Evolutionary conservation across 2,888 invertebrate species (phyloP).

Genomic region (Osmoderma eremita): DNA sequence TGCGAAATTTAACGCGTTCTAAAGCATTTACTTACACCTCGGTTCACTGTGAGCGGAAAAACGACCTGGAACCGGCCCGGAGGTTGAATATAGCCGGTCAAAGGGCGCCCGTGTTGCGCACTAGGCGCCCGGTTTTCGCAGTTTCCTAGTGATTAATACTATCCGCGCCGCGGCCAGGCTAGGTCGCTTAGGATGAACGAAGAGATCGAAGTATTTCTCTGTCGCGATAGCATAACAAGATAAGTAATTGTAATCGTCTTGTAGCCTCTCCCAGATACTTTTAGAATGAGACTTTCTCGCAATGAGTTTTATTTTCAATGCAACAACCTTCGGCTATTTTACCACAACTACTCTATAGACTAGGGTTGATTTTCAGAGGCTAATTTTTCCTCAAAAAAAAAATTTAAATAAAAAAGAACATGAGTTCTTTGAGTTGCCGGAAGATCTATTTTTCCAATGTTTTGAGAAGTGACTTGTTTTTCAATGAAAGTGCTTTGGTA

Average conservation of each 20-base stretch:
- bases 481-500: too few species aligned
- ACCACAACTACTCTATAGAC: too few species aligned
- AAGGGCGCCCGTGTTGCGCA: neutral
- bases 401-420: too few species aligned
- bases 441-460: too few species aligned
- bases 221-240: constrained; percentile 13
- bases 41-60: constrained; percentile 22
- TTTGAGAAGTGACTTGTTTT: too few species aligned
- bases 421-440: too few species aligned
- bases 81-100: neutral
- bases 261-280: neutral
- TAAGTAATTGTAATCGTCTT: constrained; percentile 28
- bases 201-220: constrained; percentile 10
- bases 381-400: too few species aligned
- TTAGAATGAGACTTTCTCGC: neutral
- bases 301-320: too few species aligned
- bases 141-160: constrained; percentile 29
- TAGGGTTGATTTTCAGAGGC: too few species aligned
- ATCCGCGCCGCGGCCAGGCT: neutral
- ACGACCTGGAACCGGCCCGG: neutral
- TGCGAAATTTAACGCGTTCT: constrained; percentile 42
- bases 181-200: constrained; percentile 16
- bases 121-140: constrained; percentile 8
- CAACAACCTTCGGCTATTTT: too few species aligned
- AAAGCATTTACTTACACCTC: constrained; percentile 44